Evolutionary conservation across 2,797 vertebrate genomes (phyloP).

Genomic region (Lepus oiostolus): DNA sequence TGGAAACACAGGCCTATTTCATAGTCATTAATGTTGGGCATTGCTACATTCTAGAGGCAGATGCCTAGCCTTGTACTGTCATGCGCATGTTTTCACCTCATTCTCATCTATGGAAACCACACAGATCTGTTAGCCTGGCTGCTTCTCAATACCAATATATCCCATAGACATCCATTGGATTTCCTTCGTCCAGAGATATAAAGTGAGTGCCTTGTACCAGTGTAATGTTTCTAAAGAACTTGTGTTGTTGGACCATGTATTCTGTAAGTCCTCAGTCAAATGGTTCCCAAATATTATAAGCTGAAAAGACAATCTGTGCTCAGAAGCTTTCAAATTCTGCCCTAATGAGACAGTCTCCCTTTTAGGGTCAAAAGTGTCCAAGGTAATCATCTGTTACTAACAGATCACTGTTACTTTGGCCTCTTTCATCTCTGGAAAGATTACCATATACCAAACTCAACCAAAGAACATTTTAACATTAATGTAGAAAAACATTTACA

Average conservation of each 20-base stretch:
- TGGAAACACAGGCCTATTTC: not conserved
- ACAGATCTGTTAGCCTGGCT: not conserved
- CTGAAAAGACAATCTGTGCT: not conserved
- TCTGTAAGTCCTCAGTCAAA: not conserved
- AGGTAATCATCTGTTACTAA: not conserved
- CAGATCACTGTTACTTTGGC: not conserved
- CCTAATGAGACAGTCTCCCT: not conserved
- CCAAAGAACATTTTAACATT: constrained; percentile 2
- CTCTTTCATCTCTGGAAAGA: constrained; percentile 43
- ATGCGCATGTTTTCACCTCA: not conserved
- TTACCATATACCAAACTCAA: not conserved
- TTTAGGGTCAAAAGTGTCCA: not conserved
- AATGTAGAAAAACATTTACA: not conserved
- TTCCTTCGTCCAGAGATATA: not conserved
- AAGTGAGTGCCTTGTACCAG: not conserved
- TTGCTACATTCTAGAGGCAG: not conserved
- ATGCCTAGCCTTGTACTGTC: accelerated
- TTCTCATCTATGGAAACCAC: not conserved
- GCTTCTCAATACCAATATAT: not conserved
- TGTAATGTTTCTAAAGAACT: not conserved
- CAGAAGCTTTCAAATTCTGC: not conserved
- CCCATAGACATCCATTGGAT: not conserved
- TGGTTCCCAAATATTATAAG: not conserved
- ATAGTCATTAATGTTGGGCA: not conserved
- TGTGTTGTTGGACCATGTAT: not conserved